Percentiles rank a stretch among this genome's conserved stretches.
phyloP scores from a whole-genome alignment of 2,113 vertebrate species.

The Columba livia region DNA sequence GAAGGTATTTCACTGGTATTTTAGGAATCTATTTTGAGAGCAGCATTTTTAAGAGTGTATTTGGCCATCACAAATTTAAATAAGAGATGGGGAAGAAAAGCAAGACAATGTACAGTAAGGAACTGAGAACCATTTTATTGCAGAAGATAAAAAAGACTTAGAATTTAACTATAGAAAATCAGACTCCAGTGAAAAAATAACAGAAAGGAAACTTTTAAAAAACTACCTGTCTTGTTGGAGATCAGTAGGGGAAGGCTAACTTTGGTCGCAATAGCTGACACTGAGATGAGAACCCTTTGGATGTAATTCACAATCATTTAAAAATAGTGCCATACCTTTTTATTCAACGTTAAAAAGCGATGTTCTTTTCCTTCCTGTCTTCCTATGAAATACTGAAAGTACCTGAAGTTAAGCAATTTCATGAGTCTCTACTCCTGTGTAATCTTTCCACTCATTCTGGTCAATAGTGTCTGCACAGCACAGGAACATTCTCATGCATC shows the following conservation, averaged over 20 bases:
- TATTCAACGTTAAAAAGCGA: not conserved
- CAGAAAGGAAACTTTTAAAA: conserved; percentile 29
- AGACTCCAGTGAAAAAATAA: conserved; percentile 12
- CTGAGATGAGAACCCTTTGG: not conserved
- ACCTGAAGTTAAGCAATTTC: not conserved
- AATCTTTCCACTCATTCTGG: not conserved
- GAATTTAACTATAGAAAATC: not conserved
- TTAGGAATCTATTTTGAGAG: conserved; percentile 59
- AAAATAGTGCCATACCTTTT: not conserved
- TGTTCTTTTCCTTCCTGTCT: not conserved
- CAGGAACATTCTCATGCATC: not conserved
- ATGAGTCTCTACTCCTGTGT: not conserved
- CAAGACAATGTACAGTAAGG: conserved; percentile 39
- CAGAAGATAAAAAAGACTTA: conserved; percentile 33
- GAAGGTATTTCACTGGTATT: conserved; percentile 42
- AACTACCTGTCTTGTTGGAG: conserved; percentile 17
- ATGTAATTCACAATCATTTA: not conserved
- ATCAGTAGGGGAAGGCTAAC: conserved; percentile 7
- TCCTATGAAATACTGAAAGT: not conserved
- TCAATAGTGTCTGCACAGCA: not conserved
- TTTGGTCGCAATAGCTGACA: not conserved
- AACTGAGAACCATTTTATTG: not conserved
- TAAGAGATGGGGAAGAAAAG: not conserved
- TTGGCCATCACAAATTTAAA: conserved; percentile 13
- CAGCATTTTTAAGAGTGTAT: not conserved